Conservation (phyloP, 2,888 invertebrate species). For the Leucophenga montana region DNA sequence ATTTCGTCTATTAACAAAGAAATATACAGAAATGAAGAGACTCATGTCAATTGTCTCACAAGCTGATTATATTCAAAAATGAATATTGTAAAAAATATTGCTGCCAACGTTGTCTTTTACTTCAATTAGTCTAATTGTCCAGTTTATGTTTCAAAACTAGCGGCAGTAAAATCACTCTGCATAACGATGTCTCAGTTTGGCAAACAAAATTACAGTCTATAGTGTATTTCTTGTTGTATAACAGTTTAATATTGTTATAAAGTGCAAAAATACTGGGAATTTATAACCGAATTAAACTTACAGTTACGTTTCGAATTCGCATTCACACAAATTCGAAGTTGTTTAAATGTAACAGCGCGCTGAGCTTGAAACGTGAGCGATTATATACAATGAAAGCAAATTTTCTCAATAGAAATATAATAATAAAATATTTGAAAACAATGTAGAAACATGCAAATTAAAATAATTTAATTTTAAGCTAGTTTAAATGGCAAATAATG, state of each 20-base stretch:
- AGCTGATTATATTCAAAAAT: too few relatives aligned
- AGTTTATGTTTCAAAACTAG: too few relatives aligned
- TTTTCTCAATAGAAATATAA: background rate
- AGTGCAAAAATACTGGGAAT: slow-evolving; percentile 21
- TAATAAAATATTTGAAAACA: background rate
- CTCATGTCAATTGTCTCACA: too few relatives aligned
- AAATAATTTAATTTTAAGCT: background rate
- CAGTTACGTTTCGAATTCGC: slow-evolving; percentile 18
- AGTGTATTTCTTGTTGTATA: slow-evolving; percentile 42
- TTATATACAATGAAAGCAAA: too few relatives aligned
- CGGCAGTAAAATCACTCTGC: background rate
- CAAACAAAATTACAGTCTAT: background rate
- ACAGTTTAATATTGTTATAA: slow-evolving; percentile 42
- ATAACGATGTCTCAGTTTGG: too few relatives aligned
- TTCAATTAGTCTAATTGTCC: too few relatives aligned
- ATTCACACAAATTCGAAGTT: background rate
- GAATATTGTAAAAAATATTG: too few relatives aligned
- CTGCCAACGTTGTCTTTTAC: too few relatives aligned
- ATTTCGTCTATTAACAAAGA: too few relatives aligned
- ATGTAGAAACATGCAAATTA: background rate
- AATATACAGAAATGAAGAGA: too few relatives aligned
- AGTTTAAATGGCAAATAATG: background rate
- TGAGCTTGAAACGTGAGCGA: too few relatives aligned
- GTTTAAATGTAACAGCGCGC: background rate
- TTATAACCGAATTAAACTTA: background rate